Evolutionary conservation across 2,797 vertebrate genomes (phyloP).

Genomic region (Lerista edwardsae): DNA sequence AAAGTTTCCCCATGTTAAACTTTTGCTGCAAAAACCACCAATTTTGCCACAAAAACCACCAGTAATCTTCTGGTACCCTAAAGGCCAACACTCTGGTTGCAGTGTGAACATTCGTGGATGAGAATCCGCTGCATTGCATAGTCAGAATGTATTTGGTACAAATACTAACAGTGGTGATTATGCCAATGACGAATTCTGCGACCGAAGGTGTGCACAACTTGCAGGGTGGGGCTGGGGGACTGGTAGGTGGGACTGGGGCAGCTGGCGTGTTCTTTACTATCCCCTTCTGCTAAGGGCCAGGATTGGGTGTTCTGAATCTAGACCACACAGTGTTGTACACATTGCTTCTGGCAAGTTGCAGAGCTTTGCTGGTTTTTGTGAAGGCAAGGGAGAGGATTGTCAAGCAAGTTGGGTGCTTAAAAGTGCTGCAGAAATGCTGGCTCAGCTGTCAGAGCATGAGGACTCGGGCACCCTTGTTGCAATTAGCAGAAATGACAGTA

Average conservation of each 20-base stretch:
- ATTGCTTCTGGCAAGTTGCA: not conserved
- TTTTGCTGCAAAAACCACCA: not conserved
- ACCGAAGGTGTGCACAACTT: no score
- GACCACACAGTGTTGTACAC: not conserved
- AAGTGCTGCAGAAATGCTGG: not conserved
- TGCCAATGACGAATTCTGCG: no score
- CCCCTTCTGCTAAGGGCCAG: not conserved
- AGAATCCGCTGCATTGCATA: not conserved
- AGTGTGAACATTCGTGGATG: not conserved
- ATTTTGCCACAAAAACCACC: not conserved
- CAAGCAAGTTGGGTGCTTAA: no score
- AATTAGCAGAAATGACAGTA: not conserved
- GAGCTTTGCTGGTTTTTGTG: not conserved
- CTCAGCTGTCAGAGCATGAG: no score
- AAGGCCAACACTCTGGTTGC: not conserved
- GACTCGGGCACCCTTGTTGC: not conserved
- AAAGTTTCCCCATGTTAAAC: not conserved
- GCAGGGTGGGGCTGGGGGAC: no score
- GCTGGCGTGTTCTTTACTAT: no score
- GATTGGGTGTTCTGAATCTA: not conserved
- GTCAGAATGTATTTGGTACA: not conserved
- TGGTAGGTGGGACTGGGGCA: no score
- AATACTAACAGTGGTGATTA: not conserved
- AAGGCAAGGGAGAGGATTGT: not conserved
- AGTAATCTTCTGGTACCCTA: not conserved